Percentiles rank a stretch among this genome's conserved stretches.
phyloP scores from a whole-genome alignment of 2,113 vertebrate genomes.

The Isurus oxyrinchus region DNA sequence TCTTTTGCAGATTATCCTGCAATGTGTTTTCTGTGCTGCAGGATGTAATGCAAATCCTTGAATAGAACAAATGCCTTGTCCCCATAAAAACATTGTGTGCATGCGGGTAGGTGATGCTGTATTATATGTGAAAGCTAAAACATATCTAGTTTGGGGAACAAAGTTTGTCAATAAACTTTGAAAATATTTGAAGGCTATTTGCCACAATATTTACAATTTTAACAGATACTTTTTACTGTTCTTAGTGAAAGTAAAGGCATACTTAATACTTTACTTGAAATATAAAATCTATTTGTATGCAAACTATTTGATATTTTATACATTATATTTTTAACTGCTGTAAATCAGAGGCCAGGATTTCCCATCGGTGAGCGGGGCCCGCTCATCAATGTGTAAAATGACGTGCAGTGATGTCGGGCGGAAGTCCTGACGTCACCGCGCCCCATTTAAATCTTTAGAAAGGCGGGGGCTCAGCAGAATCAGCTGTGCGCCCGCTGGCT shows the following conservation, averaged over 20 bases:
- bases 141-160: not conserved
- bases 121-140: not conserved
- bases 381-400: no score
- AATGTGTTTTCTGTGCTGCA: not conserved
- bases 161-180: not conserved
- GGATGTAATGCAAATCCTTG: not conserved
- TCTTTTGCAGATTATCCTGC: not conserved
- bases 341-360: no score
- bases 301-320: no score
- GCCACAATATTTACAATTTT: not conserved
- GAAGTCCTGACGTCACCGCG: no score
- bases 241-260: not conserved
- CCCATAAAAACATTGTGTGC: not conserved
- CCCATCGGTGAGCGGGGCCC: no score
- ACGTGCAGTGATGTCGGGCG: no score
- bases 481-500: no score
- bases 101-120: not conserved
- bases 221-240: not conserved
- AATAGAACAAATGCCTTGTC: not conserved
- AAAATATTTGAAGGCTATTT: not conserved
- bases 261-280: not conserved
- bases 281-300: not conserved
- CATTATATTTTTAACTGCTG: no score
- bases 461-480: no score
- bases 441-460: no score